Conservation (phyloP, 2,888 invertebrate species). For the Camponotus fellah region DNA sequence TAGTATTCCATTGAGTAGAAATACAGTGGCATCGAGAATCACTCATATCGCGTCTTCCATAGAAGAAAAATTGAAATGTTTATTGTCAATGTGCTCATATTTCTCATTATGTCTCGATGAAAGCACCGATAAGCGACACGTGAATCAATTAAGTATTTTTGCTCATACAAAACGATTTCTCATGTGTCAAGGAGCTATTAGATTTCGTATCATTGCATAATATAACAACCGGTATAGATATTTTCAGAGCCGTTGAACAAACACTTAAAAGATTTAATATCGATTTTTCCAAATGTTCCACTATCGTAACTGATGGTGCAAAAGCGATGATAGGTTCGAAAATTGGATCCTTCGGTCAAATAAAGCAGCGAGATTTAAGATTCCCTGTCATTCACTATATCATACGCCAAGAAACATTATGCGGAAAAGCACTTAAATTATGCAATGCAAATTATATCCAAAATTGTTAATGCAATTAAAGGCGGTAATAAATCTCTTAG, state of each 20-base stretch:
- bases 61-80: no score
- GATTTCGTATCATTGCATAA: no score
- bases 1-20: no score
- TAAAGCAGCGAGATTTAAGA: conserved; percentile 2
- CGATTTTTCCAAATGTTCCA: conserved; percentile 5
- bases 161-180: no score
- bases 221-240: neutral
- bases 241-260: neutral
- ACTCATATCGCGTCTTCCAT: no score
- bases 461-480: conserved; percentile 9
- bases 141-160: no score
- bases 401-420: conserved; percentile 26
- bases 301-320: conserved; percentile 16
- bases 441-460: neutral
- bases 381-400: conserved; percentile 8
- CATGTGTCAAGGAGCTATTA: no score
- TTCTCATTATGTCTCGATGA: no score
- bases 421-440: conserved; percentile 1
- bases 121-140: no score
- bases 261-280: conserved; percentile 6
- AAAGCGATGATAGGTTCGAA: neutral
- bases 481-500: no score
- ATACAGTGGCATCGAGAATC: no score
- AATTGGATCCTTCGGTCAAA: conserved; percentile 7
- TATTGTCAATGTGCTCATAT: no score